Evolutionary conservation across 2,113 vertebrate genomes (phyloP).

Genomic region (Onychostruthus taczanowskii): DNA sequence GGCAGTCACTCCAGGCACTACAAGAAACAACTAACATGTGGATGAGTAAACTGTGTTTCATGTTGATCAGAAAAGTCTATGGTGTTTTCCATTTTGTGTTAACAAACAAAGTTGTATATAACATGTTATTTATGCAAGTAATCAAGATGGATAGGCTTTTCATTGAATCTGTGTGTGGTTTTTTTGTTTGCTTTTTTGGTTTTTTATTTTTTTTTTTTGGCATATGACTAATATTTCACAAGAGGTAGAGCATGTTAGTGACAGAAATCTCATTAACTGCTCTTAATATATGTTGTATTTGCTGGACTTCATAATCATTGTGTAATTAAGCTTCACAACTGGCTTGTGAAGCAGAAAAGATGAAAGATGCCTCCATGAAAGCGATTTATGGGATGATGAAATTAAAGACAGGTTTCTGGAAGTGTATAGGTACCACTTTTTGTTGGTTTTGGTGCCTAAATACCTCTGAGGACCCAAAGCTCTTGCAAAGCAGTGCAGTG

Average conservation of each 20-base stretch:
- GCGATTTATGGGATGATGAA: slow-evolving; percentile 17
- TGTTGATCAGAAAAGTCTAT: background rate
- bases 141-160: background rate
- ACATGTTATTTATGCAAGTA: background rate
- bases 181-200: background rate
- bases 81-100: background rate
- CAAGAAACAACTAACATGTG: background rate
- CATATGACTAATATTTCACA: slow-evolving; percentile 11
- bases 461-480: background rate
- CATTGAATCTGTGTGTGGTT: background rate
- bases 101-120: background rate
- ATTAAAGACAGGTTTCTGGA: slow-evolving; percentile 12
- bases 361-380: slow-evolving; percentile 45
- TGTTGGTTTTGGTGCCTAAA: background rate
- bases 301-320: slow-evolving; percentile 32
- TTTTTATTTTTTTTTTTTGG: background rate
- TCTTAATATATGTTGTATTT: slow-evolving; percentile 50
- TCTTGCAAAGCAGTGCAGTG: background rate
- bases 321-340: slow-evolving; percentile 41
- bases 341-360: slow-evolving; percentile 44
- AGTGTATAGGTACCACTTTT: background rate
- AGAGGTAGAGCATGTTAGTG: background rate
- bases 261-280: slow-evolving; percentile 46
- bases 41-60: background rate
- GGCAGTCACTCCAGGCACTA: background rate